Base-by-base conservation (phyloP, 2,888 invertebrate genomes). In the Netelia fuscicornis region DNA sequence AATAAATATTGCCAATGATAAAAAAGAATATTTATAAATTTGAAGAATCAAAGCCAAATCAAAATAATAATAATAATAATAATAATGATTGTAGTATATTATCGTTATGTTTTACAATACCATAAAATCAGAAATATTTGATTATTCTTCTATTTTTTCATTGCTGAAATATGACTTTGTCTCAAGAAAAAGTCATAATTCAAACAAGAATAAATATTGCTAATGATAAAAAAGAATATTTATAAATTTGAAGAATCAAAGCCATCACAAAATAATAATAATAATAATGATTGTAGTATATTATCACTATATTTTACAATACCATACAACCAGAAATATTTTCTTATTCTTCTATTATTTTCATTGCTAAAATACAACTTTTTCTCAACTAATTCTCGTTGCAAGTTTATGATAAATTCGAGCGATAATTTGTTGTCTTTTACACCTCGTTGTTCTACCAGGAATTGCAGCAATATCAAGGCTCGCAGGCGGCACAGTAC, bases 401-500 rank as follows among this genome's bases (percentile, higher is more conserved):
- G 30, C 17, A 64, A 62, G 2, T 11, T 17, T 3, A 17, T 44
- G 65, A n/a, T 42, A 52, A 75, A 75, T 58, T 17, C n/a, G 58
- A 75, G 79, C 74, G 80, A 65, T 79, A 83, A 85, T 81, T 71
- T 67, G 71, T 81, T 75, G 60, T 80, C 86, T 85, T 77, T 76
- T 75, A 70, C 68, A 44, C 72, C 72, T 83, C 82, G 83, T 82
- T 85, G 79, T 85, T 79, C 67, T 80, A 77, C 37, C 86, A 95
- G 94, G 93, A 93, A 85, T 92, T 93, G 67, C 91, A 91, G 17
- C 93, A 93, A 75, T 93, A 94, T 86, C 92, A 93, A 17, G 93
- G 93, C 42, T 92, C 93, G 60, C 94, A 94, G 85, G 92, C 93
- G 67, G 95, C 95, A 1, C 97, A 97, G 83, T 98, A 97, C 90